Conservation (phyloP, 2,113 vertebrate genomes). For the Struthio camelus region DNA sequence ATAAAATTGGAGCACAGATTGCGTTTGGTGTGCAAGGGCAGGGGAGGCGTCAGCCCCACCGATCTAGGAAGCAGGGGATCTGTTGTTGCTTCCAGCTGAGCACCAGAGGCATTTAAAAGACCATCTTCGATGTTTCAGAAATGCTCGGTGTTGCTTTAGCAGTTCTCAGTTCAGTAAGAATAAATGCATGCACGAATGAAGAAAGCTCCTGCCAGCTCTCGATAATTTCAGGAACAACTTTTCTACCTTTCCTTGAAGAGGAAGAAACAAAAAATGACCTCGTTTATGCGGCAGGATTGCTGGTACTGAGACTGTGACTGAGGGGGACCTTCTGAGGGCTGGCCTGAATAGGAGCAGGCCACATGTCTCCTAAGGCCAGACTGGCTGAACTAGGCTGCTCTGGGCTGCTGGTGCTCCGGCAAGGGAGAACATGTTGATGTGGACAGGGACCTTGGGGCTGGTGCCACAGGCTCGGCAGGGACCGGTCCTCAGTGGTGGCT, state of each 20-base stretch:
- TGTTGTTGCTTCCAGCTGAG: neutral
- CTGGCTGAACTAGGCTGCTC: neutral
- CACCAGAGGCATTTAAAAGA: neutral
- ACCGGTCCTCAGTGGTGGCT: accelerated
- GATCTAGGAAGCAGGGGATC: neutral
- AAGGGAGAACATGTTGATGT: neutral
- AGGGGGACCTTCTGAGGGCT: neutral
- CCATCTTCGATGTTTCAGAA: neutral
- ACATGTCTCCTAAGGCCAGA: accelerated
- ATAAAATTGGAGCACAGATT: conserved; percentile 26
- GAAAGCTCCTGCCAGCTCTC: neutral
- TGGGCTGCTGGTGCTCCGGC: neutral
- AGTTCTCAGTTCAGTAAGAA: conserved; percentile 13
- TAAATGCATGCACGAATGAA: neutral
- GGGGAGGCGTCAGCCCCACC: neutral
- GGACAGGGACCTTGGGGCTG: neutral
- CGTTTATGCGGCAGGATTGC: neutral
- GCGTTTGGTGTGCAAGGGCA: neutral
- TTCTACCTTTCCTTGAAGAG: neutral
- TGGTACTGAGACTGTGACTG: neutral
- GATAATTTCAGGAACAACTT: neutral
- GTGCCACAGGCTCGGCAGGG: neutral
- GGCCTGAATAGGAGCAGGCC: accelerated
- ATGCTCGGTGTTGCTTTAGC: neutral
- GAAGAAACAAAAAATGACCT: neutral